Base-by-base conservation (phyloP, 1,140 invertebrate genomes). In the Cydia pomonella region DNA sequence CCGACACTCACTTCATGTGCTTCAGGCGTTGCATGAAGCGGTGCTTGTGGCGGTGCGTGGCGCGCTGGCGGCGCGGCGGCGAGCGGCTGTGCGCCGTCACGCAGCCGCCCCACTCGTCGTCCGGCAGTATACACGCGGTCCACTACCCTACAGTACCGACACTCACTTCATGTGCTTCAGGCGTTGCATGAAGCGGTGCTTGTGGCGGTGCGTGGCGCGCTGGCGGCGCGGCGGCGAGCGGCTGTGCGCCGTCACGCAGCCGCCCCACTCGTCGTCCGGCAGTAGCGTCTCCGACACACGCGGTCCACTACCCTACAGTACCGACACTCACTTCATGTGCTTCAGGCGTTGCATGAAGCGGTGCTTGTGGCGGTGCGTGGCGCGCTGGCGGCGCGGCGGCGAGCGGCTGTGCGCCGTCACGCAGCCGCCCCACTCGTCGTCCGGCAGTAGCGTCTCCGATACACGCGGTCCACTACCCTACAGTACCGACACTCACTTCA, bases 331-430 rank as follows among this genome's bases (percentile, higher is more conserved):
- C 90, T 92, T 92, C 89, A 99, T 99, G 84, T 99, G 98, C 93
- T 98, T 98, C 16, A 99, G 94, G 21, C 98, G 95, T 90, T 99
- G 98, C 96, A 99, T 97, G 89, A 99, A 98, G 25, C 98, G 95
- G 91, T 98, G 98, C 90, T 99, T 99, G 91, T 99, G 98, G 71
- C 97, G 94, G 85, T 99, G 98, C 74, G 97, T 98, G 79, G 97
- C 95, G 90, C 92, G 88, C 78, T 92, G 84, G 59, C 16, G 63
- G 7, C 29, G 29, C 29, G 29, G 29, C 7, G 38, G 38, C 38
- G 38, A 41, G 38, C 38, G 38, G 12, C 38, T 41, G 38, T 41
- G 38, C 62, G 25, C 7, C 38, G 38, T 41, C 38, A 41, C 38
- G 38, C 38, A 41, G 38, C 9, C 38, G 38, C 38, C 38, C 38